Conservation (phyloP, 2,113 vertebrate genomes). For the Brachyhypopomus gauderio region DNA sequence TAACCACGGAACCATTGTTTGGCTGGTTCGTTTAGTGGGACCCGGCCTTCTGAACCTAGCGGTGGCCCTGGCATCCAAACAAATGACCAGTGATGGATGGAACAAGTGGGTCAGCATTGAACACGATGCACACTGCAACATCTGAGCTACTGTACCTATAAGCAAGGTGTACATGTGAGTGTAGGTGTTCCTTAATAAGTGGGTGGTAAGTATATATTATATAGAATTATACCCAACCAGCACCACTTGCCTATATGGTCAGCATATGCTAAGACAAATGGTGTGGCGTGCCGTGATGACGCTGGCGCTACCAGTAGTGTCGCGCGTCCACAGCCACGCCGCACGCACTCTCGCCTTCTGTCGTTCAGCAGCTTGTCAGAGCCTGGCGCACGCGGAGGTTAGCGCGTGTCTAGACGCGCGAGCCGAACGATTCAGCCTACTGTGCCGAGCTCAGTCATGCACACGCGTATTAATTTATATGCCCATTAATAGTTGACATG, state of each 20-base stretch:
- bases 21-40: no score
- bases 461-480: neutral
- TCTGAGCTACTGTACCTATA: no score
- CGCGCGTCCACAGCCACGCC: constrained; percentile 38
- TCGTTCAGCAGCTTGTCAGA: constrained; percentile 39
- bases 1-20: no score
- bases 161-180: no score
- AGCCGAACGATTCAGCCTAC: constrained; percentile 27
- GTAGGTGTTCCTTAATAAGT: no score
- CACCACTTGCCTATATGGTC: neutral
- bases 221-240: constrained; percentile 53
- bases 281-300: neutral
- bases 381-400: constrained; percentile 63
- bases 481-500: neutral
- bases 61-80: no score
- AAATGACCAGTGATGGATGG: neutral
- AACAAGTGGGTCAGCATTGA: no score
- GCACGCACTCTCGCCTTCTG: constrained; percentile 52
- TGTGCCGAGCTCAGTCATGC: no score
- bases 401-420: constrained; percentile 59
- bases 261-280: constrained; percentile 55
- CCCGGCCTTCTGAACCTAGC: no score
- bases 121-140: no score
- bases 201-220: no score
- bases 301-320: constrained; percentile 28